These are phyloP conservation scores for Cercopithecus neglectus DNA, from an alignment of 2,797 vertebrate species.

Conservation along the genomic window DNA sequence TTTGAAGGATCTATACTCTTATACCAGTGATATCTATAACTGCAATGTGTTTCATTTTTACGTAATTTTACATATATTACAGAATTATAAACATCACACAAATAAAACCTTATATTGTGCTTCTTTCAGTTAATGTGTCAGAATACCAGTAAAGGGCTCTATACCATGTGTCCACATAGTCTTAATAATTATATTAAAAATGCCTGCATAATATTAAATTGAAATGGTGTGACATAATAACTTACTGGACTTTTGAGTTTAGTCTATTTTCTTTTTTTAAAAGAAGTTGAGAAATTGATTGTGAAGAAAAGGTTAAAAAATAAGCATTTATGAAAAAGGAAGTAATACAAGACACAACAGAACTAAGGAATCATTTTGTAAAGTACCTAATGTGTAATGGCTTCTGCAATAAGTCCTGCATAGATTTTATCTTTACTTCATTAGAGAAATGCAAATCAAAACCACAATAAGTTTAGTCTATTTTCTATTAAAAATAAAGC, in stretches of 20 bases:
- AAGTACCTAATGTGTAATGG: not conserved
- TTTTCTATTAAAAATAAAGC: conserved; percentile 13
- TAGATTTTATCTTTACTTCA: not conserved
- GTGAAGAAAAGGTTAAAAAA: not conserved
- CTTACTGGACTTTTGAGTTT: not conserved
- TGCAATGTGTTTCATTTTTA: conserved; percentile 17
- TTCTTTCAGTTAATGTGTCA: not conserved
- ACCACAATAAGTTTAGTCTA: too few species aligned
- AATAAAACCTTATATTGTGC: not conserved
- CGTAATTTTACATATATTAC: not conserved
- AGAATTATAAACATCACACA: not conserved
- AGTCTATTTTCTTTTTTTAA: not conserved
- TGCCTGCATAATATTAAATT: not conserved
- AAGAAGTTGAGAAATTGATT: not conserved
- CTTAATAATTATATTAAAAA: not conserved
- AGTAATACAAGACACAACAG: not conserved
- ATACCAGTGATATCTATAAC: not conserved
- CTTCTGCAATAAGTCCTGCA: not conserved
- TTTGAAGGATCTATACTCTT: not conserved
- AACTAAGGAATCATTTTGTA: not conserved
- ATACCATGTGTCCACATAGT: not conserved
- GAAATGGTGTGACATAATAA: not conserved
- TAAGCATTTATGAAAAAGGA: not conserved
- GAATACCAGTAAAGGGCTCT: not conserved
- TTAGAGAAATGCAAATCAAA: too few species aligned